Evolutionary conservation across 2,888 invertebrate genomes (phyloP).

Genomic region (Apamea monoglypha): DNA sequence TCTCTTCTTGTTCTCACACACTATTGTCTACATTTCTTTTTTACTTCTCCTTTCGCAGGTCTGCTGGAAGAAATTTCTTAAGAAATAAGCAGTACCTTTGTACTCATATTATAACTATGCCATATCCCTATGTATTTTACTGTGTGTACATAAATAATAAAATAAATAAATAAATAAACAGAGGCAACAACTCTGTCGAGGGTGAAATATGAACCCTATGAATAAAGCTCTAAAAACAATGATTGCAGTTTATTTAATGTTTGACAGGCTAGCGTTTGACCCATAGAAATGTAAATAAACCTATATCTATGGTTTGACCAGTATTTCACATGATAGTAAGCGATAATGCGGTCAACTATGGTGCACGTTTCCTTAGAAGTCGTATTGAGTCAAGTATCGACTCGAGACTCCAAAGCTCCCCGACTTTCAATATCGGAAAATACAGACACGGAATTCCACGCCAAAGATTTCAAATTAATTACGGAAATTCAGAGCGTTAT

Average conservation of each 20-base stretch:
- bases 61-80: too few species aligned
- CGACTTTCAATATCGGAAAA: neutral
- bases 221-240: neutral
- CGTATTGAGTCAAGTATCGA: too few species aligned
- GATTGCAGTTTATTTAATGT: neutral
- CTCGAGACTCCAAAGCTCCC: neutral
- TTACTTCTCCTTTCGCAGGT: too few species aligned
- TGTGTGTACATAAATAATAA: too few species aligned
- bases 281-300: too few species aligned
- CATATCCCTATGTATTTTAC: too few species aligned
- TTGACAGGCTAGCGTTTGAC: neutral
- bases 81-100: too few species aligned
- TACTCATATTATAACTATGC: too few species aligned
- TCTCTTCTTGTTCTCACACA: too few species aligned
- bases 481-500: neutral
- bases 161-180: too few species aligned
- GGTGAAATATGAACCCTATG: neutral
- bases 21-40: too few species aligned
- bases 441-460: neutral
- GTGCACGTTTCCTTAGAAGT: neutral
- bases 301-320: too few species aligned
- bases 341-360: neutral
- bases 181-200: neutral
- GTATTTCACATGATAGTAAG: neutral
- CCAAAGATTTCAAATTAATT: conserved; percentile 7